Conservation (phyloP, 2,113 vertebrate species). For the Notarius quadriscutis region DNA sequence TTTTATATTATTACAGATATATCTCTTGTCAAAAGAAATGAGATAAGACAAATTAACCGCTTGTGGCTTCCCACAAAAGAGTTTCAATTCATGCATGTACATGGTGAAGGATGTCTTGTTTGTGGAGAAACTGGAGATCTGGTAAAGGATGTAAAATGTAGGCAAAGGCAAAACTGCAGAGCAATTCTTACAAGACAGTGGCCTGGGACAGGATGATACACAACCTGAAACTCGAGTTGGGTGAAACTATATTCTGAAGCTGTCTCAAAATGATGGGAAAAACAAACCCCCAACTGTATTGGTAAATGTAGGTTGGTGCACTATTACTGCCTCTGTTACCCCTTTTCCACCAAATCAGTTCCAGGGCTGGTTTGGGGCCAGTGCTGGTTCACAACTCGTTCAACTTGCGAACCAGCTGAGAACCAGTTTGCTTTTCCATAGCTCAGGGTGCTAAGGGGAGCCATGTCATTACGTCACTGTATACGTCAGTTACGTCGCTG, state of each 20-base stretch:
- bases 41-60: background rate
- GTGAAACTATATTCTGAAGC: too few species aligned
- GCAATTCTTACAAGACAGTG: background rate
- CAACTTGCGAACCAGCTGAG: too few species aligned
- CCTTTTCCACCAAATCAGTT: too few species aligned
- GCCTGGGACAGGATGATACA: too few species aligned
- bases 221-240: too few species aligned
- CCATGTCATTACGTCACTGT: too few species aligned
- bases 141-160: background rate
- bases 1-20: conserved; percentile 47
- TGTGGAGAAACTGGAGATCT: too few species aligned
- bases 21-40: background rate
- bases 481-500: too few species aligned
- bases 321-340: background rate
- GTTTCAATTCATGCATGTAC: background rate
- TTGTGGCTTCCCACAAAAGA: background rate
- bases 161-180: background rate
- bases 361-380: too few species aligned
- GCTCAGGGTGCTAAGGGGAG: too few species aligned
- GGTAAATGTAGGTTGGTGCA: background rate
- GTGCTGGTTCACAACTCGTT: too few species aligned
- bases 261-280: background rate
- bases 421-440: too few species aligned
- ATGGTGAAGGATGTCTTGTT: background rate
- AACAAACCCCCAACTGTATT: background rate